These are phyloP conservation scores for Philopedon plagiatum DNA, from an alignment of 2,888 invertebrate genomes.

Conservation along the genomic window DNA sequence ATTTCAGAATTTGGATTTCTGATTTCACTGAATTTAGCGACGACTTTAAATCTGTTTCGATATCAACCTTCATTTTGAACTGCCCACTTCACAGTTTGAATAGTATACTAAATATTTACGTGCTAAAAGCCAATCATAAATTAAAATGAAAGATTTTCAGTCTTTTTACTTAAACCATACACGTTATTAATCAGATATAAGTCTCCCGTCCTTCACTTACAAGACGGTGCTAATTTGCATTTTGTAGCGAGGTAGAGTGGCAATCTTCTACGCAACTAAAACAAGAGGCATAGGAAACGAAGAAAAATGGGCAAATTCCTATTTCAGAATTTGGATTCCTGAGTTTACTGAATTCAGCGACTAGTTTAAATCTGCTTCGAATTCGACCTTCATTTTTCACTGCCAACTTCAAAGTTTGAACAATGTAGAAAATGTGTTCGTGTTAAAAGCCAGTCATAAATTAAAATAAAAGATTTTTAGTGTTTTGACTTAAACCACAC, in stretches of 20 bases:
- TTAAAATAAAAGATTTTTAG: background rate
- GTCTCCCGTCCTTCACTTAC: constrained; percentile 10
- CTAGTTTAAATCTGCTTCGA: too few species aligned
- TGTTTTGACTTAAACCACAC: background rate
- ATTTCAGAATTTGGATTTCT: too few species aligned
- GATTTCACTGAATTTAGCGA: too few species aligned
- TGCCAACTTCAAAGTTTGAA: too few species aligned
- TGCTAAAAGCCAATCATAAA: background rate
- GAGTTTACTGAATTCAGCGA: too few species aligned
- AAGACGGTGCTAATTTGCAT: constrained; percentile 27
- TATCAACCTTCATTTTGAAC: too few species aligned
- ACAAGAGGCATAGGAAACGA: too few species aligned
- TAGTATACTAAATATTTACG: background rate
- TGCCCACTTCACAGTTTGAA: background rate
- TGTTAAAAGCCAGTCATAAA: background rate
- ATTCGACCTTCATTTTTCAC: too few species aligned
- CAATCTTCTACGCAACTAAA: too few species aligned
- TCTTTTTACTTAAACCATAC: constrained; percentile 1
- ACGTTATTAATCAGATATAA: constrained; percentile 21
- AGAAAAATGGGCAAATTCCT: too few species aligned
- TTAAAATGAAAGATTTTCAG: background rate
- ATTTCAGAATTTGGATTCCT: too few species aligned
- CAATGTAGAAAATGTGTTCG: background rate
- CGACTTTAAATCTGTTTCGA: too few species aligned
- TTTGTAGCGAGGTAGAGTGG: constrained; percentile 19